Conservation (phyloP, 2,797 vertebrate species). For the Arremon aurantiirostris region DNA sequence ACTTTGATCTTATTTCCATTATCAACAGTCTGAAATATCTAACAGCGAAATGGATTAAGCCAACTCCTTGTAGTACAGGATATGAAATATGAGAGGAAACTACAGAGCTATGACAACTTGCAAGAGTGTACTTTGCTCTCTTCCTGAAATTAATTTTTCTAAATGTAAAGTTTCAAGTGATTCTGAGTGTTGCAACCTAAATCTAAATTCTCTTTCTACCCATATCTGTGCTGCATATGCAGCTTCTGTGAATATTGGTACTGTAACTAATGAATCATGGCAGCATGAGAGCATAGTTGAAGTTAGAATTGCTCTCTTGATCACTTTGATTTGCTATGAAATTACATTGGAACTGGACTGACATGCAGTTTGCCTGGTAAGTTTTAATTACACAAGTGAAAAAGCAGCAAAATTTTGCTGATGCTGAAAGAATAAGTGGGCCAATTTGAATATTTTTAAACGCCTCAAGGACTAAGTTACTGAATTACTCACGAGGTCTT, state of each 20-base stretch:
- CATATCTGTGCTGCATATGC: not conserved
- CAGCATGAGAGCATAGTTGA: not conserved
- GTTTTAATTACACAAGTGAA: slow-evolving; percentile 14
- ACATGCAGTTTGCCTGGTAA: not conserved
- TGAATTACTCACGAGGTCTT: not conserved
- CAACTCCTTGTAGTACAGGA: not conserved
- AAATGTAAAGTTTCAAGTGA: not conserved
- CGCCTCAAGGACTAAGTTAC: not conserved
- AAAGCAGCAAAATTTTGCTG: not conserved
- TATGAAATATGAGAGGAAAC: not conserved
- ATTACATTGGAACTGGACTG: not conserved
- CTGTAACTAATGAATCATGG: not conserved
- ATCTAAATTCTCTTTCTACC: not conserved
- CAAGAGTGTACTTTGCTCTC: not conserved
- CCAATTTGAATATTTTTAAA: slow-evolving; percentile 35
- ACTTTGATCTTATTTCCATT: not conserved
- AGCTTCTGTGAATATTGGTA: not conserved
- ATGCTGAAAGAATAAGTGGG: slow-evolving; percentile 7
- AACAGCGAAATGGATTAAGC: not conserved
- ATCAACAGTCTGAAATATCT: not conserved
- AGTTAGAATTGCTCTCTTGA: not conserved
- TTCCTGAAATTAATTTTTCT: not conserved
- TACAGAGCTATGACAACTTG: not conserved
- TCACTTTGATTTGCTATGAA: not conserved
- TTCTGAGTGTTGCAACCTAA: not conserved